Base-by-base conservation (phyloP, 2,888 invertebrate genomes). In the Drosophila greeni region DNA sequence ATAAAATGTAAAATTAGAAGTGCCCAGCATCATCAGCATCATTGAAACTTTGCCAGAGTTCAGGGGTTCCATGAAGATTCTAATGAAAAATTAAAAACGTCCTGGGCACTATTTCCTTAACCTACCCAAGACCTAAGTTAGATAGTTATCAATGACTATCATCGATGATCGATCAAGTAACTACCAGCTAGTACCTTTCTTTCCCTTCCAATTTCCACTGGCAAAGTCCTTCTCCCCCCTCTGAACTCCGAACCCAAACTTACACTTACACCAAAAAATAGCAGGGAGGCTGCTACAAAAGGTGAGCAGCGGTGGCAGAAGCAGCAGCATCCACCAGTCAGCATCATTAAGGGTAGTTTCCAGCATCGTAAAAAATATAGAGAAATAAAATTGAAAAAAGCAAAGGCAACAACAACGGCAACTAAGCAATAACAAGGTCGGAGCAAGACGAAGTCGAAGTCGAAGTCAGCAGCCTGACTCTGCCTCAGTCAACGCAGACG, bases 271-370 rank as follows among this genome's bases (percentile, higher is more conserved):
- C 12, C 7, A 5, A 34, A 26, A 12, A 26, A 33, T 12, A 37
- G 29, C 14, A 1, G 29, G 36, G 36, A 29, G 37, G 36, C 26
- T 16, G 24, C 45, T n/a, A n/a, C n/a, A n/a, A 45, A 39, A 48
- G 60, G 64, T 62, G 31, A 64, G 47, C 18, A 18, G 61, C 24
- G 24, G 34, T 11, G 34, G 24, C 61, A 70, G 70, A 67, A 69
- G 34, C 7, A 29, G 24, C 61, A 70, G 70, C 69, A 69, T 49
- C 53, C 67, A 70, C 64, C 70, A 40, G 71, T 51, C 53, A 52
- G 84, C 81, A 84, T 84, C 84, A 86, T 86, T 84, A 84, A 86
- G 84, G 84, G 84, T 84, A 84, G 84, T 84, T 84, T 86, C 72
- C 66, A 84, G 81, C 81, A 74, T 85, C 82, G 85, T 85, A 86